A percentile compares a stretch with the other conserved stretches of the same genome.
These are phyloP conservation scores for Thaumatotibia leucotreta DNA, from an alignment of 1,140 invertebrate species.

Conservation along the genomic window DNA sequence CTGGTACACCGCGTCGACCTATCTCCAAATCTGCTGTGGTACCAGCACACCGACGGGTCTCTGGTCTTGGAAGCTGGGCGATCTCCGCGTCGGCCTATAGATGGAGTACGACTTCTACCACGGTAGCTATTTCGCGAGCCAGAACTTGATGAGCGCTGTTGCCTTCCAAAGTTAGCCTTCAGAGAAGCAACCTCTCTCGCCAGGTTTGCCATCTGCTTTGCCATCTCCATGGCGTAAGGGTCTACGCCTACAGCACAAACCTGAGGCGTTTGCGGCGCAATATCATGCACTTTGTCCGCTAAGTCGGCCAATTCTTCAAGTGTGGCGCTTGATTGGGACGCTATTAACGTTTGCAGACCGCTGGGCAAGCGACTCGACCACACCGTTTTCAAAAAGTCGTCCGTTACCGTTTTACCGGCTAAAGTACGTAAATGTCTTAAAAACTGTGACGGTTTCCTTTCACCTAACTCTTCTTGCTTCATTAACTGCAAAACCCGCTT, in stretches of 20 bases:
- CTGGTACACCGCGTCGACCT: background rate
- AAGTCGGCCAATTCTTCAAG: background rate
- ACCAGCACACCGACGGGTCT: background rate
- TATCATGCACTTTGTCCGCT: slow-evolving; percentile 4
- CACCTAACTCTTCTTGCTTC: background rate
- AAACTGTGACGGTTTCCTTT: slow-evolving; percentile 1
- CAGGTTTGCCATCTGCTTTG: background rate
- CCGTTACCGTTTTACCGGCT: background rate
- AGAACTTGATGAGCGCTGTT: background rate
- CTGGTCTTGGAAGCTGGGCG: background rate
- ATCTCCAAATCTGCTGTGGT: background rate
- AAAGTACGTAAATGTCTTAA: slow-evolving; percentile 13
- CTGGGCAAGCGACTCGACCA: background rate
- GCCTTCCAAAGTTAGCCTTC: background rate
- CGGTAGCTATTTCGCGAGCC: background rate
- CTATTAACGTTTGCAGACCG: background rate
- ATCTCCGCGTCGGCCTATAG: background rate
- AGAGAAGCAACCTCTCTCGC: background rate
- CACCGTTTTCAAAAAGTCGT: slow-evolving; percentile 8
- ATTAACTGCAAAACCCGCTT: background rate
- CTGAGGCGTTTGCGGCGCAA: background rate
- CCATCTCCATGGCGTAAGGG: background rate
- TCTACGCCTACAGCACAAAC: background rate
- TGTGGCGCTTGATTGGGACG: background rate
- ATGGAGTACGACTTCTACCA: background rate